Evolutionary conservation across 2,888 invertebrate species (phyloP).

Genomic region (Tipula vernalis): DNA sequence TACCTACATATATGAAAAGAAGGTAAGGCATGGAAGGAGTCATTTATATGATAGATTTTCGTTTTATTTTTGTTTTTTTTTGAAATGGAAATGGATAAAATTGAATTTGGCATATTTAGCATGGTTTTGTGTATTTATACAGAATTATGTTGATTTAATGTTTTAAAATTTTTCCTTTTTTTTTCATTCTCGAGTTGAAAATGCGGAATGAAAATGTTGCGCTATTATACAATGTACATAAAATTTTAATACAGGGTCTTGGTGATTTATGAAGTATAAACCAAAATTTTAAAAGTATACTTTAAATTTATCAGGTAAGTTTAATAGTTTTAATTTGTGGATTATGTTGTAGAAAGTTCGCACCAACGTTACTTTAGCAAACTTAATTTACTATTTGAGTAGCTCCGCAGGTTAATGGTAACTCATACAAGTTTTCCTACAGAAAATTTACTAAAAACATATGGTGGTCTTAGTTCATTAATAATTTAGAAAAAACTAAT

Average conservation of each 20-base stretch:
- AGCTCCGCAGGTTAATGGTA: too few species aligned
- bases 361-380: too few species aligned
- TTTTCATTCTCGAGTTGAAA: not conserved
- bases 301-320: not conserved
- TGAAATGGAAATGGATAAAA: conserved; percentile 4
- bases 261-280: not conserved
- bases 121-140: conserved; percentile 4
- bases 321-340: not conserved
- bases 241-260: not conserved
- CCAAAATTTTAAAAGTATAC: not conserved
- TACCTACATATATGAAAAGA: not conserved
- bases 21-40: not conserved
- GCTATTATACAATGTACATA: not conserved
- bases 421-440: too few species aligned
- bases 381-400: too few species aligned
- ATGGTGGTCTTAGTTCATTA: too few species aligned
- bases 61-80: not conserved
- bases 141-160: conserved; percentile 4
- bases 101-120: not conserved
- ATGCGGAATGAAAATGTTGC: not conserved
- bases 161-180: not conserved
- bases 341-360: too few species aligned
- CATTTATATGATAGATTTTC: not conserved
- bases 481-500: too few species aligned
- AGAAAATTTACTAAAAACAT: too few species aligned